A percentile compares a stretch with the other conserved stretches of the same genome.
Conservation (phyloP, 2,797 vertebrate species). For the Poliocrania exsul region DNA sequence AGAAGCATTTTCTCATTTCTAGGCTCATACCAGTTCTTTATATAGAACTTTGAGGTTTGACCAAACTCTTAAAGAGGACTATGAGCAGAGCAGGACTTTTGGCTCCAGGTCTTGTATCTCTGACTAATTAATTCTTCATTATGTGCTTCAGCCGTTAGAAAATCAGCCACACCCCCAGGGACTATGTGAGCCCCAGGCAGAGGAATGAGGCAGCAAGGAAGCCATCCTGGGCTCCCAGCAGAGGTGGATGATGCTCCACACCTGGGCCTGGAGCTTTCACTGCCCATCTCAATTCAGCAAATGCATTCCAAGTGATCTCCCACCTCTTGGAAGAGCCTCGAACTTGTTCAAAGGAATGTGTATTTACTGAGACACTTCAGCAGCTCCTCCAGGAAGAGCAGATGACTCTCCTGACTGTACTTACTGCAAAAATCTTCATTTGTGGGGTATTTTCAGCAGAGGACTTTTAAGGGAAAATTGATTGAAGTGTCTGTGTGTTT, state of each 20-base stretch:
- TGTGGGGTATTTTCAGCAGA: not conserved
- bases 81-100: not conserved
- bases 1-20: not conserved
- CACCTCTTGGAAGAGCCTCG: not conserved
- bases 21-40: rapidly evolving
- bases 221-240: rapidly evolving
- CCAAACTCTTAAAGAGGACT: not conserved
- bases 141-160: not conserved
- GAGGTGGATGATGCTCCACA: not conserved
- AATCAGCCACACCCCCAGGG: rapidly evolving
- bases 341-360: not conserved
- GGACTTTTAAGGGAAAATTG: not conserved
- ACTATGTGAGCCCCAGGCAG: not conserved
- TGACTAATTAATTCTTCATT: not conserved
- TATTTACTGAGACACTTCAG: not conserved
- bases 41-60: too few relatives aligned
- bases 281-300: not conserved
- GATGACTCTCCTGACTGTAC: not conserved
- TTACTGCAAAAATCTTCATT: not conserved
- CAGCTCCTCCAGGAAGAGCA: not conserved
- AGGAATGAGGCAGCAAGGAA: not conserved
- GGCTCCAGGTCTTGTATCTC: not conserved
- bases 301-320: not conserved
- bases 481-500: not conserved
- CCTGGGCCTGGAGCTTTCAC: not conserved